Conservation (phyloP, 2,113 vertebrate genomes). For the Gymnobelideus leadbeateri region DNA sequence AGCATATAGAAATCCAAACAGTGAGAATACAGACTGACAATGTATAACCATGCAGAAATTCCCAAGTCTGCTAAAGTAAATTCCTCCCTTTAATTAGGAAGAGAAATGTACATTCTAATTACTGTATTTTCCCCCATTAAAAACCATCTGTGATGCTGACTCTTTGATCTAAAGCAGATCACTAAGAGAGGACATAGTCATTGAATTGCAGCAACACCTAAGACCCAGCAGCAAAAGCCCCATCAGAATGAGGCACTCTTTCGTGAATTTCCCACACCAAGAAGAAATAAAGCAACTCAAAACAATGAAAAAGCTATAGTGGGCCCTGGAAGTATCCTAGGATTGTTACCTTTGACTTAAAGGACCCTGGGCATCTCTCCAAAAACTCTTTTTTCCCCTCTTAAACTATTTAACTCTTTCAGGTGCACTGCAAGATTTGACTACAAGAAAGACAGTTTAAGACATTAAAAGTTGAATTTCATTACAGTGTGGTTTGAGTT, state of each 20-base stretch:
- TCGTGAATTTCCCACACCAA: slow-evolving; percentile 52
- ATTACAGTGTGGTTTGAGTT: background rate
- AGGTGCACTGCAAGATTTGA: background rate
- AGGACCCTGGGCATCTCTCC: slow-evolving; percentile 29
- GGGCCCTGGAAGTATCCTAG: background rate
- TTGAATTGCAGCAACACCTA: slow-evolving; percentile 11
- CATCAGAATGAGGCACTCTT: background rate
- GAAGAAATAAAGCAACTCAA: slow-evolving; percentile 57
- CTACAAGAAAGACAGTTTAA: background rate
- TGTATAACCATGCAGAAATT: slow-evolving; percentile 36
- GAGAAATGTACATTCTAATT: slow-evolving; percentile 35
- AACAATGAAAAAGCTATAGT: slow-evolving; percentile 41
- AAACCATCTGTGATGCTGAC: background rate
- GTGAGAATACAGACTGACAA: background rate
- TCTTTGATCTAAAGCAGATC: slow-evolving; percentile 33
- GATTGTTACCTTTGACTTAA: slow-evolving; percentile 47
- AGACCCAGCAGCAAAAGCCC: slow-evolving; percentile 38
- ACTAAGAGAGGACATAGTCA: slow-evolving; percentile 17
- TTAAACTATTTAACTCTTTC: slow-evolving; percentile 14
- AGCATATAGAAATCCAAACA: background rate
- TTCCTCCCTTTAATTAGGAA: background rate
- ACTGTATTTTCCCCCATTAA: background rate
- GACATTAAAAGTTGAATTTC: background rate
- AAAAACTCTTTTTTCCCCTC: background rate
- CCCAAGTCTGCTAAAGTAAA: background rate